Conservation (phyloP, 1,140 invertebrate species). For the Oreohelix idahoensis region DNA sequence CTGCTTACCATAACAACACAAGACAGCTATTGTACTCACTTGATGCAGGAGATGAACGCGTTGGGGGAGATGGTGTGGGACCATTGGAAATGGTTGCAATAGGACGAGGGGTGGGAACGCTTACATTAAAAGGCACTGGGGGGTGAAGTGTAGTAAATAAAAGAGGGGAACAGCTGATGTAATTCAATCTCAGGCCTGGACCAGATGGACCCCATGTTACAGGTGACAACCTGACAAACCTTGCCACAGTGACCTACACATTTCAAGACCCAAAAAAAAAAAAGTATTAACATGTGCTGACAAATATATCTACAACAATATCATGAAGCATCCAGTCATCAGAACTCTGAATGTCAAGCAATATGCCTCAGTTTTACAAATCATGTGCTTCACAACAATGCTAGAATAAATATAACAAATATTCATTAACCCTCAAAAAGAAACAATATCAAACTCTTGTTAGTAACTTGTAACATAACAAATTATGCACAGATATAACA, state of each 20-base stretch:
- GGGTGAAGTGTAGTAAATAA: not conserved
- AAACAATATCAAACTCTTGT: no score
- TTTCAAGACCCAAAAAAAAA: not conserved
- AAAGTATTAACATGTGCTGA: no score
- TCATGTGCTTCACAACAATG: no score
- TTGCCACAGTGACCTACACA: slow-evolving; percentile 29
- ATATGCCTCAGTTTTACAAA: no score
- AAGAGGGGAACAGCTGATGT: slow-evolving; percentile 45
- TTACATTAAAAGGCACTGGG: not conserved
- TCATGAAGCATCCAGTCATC: not conserved
- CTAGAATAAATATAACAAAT: no score
- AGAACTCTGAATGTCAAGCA: no score
- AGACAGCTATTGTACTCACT: not conserved
- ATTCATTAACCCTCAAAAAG: no score
- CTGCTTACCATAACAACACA: not conserved
- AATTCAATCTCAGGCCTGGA: slow-evolving; percentile 52
- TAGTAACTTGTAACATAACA: no score
- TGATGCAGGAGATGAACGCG: not conserved
- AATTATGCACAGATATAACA: no score
- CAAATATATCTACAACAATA: not conserved
- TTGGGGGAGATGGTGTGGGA: slow-evolving; percentile 15
- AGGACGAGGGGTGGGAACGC: not conserved
- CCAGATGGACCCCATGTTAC: slow-evolving; percentile 43
- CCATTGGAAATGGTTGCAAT: not conserved
- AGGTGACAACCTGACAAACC: slow-evolving; percentile 49